Evolutionary conservation across 1,140 invertebrate genomes (phyloP).

Genomic region (Cepaea nemoralis): DNA sequence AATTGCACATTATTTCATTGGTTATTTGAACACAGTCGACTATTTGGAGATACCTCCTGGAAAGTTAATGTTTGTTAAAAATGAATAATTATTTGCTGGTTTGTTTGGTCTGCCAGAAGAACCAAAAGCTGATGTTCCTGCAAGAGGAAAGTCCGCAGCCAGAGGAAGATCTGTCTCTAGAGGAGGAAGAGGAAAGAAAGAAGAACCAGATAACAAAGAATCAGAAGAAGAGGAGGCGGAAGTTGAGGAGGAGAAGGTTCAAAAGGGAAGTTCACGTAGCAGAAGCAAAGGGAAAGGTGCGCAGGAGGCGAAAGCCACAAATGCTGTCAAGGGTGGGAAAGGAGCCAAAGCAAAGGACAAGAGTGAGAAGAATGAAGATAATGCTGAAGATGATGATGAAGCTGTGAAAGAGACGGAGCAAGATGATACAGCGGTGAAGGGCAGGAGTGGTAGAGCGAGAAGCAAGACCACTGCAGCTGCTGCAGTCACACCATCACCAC

Average conservation of each 20-base stretch:
- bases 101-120: neutral
- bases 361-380: conserved; percentile 31
- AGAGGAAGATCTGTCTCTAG: conserved; percentile 24
- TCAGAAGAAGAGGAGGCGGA: conserved; percentile 16
- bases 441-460: neutral
- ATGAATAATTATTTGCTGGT: too few relatives aligned
- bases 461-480: neutral
- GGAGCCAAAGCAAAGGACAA: conserved; percentile 36
- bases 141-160: conserved; percentile 24
- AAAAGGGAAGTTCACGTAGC: conserved; percentile 4
- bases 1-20: too few relatives aligned
- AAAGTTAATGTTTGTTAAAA: too few relatives aligned
- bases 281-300: conserved; percentile 32
- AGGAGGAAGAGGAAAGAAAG: conserved; percentile 31
- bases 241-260: neutral
- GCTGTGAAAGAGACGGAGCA: conserved; percentile 19
- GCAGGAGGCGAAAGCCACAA: conserved; percentile 9
- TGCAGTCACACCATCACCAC: conserved; percentile 9
- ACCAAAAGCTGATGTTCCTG: neutral
- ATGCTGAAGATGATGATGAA: conserved; percentile 2
- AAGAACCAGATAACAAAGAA: conserved; percentile 23
- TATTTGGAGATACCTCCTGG: too few relatives aligned
- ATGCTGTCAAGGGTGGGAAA: conserved; percentile 28
- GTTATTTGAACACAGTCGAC: too few relatives aligned
- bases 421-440: neutral